Evolutionary conservation across 2,797 vertebrate species (phyloP), one percentile per base, ranked within the genome.

Genomic region (Podargus strigoides): DNA sequence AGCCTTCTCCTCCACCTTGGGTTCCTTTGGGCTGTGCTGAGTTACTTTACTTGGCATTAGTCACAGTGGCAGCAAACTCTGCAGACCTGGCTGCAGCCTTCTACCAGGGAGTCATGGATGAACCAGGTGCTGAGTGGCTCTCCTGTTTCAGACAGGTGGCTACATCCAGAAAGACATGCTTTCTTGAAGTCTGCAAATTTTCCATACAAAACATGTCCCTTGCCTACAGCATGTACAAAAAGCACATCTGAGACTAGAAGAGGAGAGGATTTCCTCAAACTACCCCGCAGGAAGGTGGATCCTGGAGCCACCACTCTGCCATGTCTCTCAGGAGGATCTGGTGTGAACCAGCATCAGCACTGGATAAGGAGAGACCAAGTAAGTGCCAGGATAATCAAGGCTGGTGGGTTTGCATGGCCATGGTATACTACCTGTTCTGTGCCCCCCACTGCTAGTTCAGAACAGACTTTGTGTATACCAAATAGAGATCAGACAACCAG

Each of bases 121-220:
- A 66, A 20, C 16, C 32, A 32, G 18, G 17, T 46, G 36, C 19
- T 66, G 53, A 16, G 18, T 50, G 23, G 15, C 26, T 22, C 37
- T 66, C 6, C 46, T 70, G 39, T 49, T 66, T 69, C 56, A 46
- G 19, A 27, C 18, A 34, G 21, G 13, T 37, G 14, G 14, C 7
- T 36, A 4, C 37, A 14, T 34, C 0, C 1, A 55, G 49, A 95
- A 62, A 53, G 14, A 46, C 6, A 37, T 0, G 1, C 19, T 58
- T 80, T 73, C 73, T 22, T 60, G 37, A 76, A 59, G 32, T 5
- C 17, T 63, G 24, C 3, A 36, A 15, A 14, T 36, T 55, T 90
- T 75, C 27, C 37, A 36, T 79, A 21, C 7, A 67, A 63, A 85
- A 67, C 22, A 15, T 28, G 4, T 41, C 26, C 12, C 4, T 88